Conservation (phyloP, 2,888 invertebrate species). For the Clanis bilineata region DNA sequence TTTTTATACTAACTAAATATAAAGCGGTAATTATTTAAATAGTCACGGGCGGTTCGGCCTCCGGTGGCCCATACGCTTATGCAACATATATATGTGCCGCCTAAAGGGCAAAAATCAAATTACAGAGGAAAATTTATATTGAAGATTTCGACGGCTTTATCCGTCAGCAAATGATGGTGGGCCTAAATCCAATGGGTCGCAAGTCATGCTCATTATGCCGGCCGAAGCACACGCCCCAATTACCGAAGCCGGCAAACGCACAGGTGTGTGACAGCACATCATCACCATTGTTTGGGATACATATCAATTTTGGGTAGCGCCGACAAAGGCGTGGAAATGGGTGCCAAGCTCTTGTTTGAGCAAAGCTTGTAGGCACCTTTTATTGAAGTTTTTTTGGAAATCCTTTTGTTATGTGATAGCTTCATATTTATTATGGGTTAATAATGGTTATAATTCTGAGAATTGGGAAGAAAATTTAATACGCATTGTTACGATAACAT, state of each 20-base stretch:
- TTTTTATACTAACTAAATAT: too few species aligned
- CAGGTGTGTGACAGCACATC: constrained; percentile 12
- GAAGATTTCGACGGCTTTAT: not conserved
- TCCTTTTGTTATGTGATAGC: not conserved
- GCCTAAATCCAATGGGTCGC: not conserved
- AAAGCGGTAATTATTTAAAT: too few species aligned
- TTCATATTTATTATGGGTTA: not conserved
- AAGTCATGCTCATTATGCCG: constrained; percentile 12
- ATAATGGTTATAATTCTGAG: not conserved
- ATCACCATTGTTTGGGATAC: not conserved
- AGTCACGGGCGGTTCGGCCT: too few species aligned
- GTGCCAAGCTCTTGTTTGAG: not conserved
- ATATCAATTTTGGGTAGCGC: not conserved
- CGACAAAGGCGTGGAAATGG: not conserved
- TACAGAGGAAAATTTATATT: not conserved
- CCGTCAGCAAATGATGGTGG: not conserved
- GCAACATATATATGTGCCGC: too few species aligned
- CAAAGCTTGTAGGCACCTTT: not conserved
- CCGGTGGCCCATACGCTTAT: too few species aligned
- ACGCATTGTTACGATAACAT: not conserved
- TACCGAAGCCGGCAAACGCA: constrained; percentile 1
- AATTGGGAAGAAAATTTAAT: not conserved
- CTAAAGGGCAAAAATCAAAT: too few species aligned
- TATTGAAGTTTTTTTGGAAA: not conserved
- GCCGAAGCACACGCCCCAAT: constrained; percentile 11